Base-by-base conservation (phyloP, 1,140 invertebrate species). In the Drosophila tropicalis region DNA sequence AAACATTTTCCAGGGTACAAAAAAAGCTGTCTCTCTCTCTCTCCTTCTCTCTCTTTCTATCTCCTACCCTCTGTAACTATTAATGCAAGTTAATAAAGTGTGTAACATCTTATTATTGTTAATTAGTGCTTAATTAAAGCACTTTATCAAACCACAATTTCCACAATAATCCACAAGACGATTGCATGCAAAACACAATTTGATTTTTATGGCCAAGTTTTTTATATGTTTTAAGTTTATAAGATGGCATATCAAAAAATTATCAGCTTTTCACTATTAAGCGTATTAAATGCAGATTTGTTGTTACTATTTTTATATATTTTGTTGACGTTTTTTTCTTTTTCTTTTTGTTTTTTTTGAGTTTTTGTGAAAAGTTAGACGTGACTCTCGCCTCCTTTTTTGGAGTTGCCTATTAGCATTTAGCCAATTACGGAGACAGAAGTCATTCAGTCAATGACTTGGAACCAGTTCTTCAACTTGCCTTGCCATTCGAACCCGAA, bases 381-480 rank as follows among this genome's bases (percentile, higher is more conserved):
- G 17, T 51, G 17, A 22, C 17, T 22, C 44, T 51, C 44, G 9
- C 44, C 44, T 47, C 2, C 44, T 19, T 51, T 22, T 22, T 22
- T 55, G 73, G 69, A 70, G 44, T 63, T 57, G 66, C 9, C 40
- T 64, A 32, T 51, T 62, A 64, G 67, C 67, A 47, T 71, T 67
- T 51, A 36, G 29, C 65, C 80, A 84, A 84, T 83, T 76, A 76
- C 40, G 62, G 69, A 81, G 76, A 22, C 60, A 83, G 80, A 75
- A 83, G 80, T 76, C 81, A 84, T 60, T 70, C 72, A 84, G 81
- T 84, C 81, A 70, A 70, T 84, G 81, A 84, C 81, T 29, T 22
- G 75, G 62, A 79, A 80, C 81, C 81, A 44, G 81, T 84, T 84
- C 39, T 13, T 17, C 62, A 25, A 25, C 22, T 15, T 47, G 40